Evolutionary conservation across 2,888 invertebrate species (phyloP).

Genomic region (Chrysomela aeneicollis): DNA sequence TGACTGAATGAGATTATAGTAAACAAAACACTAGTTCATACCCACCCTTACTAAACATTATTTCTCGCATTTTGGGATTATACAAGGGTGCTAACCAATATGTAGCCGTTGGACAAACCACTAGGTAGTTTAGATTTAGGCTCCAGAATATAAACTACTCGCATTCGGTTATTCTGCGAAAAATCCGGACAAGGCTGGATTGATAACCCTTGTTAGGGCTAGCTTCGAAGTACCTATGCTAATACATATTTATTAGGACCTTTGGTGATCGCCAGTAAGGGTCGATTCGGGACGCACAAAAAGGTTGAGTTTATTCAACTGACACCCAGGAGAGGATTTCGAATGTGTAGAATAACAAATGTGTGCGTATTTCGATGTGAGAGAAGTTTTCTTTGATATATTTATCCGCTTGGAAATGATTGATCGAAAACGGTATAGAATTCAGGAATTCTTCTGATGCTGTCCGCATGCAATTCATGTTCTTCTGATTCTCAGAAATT

Average conservation of each 20-base stretch:
- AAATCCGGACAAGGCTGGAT: neutral
- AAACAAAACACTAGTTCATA: no score
- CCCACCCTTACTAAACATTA: no score
- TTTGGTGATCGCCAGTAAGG: neutral
- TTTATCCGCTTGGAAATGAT: neutral
- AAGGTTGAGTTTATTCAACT: slow-evolving; percentile 1
- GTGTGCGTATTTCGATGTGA: neutral
- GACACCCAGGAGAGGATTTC: neutral
- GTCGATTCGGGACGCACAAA: neutral
- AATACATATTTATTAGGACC: slow-evolving; percentile 2
- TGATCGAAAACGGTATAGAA: neutral
- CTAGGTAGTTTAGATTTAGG: neutral
- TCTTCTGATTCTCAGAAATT: no score
- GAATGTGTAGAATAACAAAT: slow-evolving; percentile 1
- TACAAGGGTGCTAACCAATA: no score
- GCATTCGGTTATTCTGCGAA: neutral
- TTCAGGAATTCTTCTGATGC: no score
- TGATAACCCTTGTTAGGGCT: neutral
- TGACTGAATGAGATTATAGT: no score
- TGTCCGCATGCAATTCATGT: no score
- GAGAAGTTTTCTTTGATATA: neutral
- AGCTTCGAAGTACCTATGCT: neutral
- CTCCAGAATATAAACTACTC: neutral
- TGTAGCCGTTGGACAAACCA: no score
- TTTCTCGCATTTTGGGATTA: no score